Evolutionary conservation across 2,113 vertebrate species (phyloP), one percentile per base, ranked within the genome.

Genomic region (Hylia prasina): DNA sequence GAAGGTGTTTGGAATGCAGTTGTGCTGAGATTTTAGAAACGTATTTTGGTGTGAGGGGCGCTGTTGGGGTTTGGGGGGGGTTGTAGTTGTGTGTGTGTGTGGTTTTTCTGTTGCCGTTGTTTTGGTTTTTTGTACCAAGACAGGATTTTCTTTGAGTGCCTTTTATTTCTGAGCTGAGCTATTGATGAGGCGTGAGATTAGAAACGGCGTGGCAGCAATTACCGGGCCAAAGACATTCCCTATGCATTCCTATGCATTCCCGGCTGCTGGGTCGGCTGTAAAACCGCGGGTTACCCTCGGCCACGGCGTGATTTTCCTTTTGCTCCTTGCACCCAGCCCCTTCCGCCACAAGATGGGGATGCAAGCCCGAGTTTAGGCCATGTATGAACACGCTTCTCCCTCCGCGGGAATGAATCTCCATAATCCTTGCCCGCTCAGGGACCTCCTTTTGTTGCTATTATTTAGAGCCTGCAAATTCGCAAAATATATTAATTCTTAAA

Each of bases 301-400:
- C 27, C 40, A 42, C 35, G 1, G 4, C 0, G 4, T 0, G 6
- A 5, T 35, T 47, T 50, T 22, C 14, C 53, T 66, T 44, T 9
- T 30, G 9, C 48, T 87, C 28, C 28, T 69, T 84, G 86, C 56
- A 84, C 50, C 19, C 40, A 48, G 21, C 39, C 22, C 3, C 12
- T 73, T 63, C 44, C 22, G 72, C 93, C 94, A 89, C 91, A 60
- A 95, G 95, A 89, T 94, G 96, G 96, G 4, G 94, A 75, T 84
- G 37, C 48, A 92, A 92, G 30, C 44, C 75, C 31, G 28, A 4
- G 21, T 86, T 86, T 81, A 82, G 31, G 9, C 16, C 25, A 25
- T 3, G 19, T 12, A 30, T 13, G 20, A 54, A 51, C 3, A 1
- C 0, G 2, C 20, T 48, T 11, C 20, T 45, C 70, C 1, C 4